These are phyloP conservation scores for Dendrocincla tyrannina DNA, from an alignment of 2,797 vertebrate species.

Conservation along the genomic window DNA sequence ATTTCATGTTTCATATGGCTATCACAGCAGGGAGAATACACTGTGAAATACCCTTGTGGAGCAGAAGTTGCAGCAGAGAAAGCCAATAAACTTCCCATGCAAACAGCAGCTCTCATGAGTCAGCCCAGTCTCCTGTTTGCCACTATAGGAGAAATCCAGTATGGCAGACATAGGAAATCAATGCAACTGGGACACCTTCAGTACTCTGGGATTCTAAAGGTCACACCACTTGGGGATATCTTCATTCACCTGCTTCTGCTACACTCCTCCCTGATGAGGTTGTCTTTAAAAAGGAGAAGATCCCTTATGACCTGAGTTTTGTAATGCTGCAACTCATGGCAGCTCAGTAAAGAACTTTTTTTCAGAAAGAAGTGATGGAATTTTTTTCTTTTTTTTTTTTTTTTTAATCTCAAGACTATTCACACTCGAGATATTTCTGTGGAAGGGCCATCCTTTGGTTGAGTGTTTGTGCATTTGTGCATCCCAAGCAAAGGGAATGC, in stretches of 20 bases:
- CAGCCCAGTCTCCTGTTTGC: slow-evolving; percentile 30
- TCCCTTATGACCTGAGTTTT: not conserved
- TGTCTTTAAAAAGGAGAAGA: not conserved
- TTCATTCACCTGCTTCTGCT: not conserved
- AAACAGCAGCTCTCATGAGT: not conserved
- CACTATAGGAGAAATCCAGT: slow-evolving; percentile 19
- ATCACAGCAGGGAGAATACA: not conserved
- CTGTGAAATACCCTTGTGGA: not conserved
- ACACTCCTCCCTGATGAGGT: not conserved
- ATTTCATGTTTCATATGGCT: slow-evolving; percentile 13
- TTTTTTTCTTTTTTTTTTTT: not conserved
- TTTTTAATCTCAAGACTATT: not conserved
- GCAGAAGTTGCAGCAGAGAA: slow-evolving; percentile 25
- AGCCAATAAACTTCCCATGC: slow-evolving; percentile 45
- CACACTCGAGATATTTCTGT: not conserved
- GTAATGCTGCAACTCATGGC: not conserved
- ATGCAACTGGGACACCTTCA: not conserved
- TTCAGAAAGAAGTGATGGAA: not conserved
- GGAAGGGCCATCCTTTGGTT: not conserved
- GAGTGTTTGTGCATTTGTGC: not conserved
- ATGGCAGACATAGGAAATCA: slow-evolving; percentile 45
- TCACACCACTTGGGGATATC: not conserved
- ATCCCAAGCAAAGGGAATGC: rapidly evolving
- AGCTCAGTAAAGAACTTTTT: not conserved
- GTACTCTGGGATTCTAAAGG: slow-evolving; percentile 9